Evolutionary conservation across 2,888 invertebrate genomes (phyloP).

Genomic region (Branchipolynoe longqiensis): DNA sequence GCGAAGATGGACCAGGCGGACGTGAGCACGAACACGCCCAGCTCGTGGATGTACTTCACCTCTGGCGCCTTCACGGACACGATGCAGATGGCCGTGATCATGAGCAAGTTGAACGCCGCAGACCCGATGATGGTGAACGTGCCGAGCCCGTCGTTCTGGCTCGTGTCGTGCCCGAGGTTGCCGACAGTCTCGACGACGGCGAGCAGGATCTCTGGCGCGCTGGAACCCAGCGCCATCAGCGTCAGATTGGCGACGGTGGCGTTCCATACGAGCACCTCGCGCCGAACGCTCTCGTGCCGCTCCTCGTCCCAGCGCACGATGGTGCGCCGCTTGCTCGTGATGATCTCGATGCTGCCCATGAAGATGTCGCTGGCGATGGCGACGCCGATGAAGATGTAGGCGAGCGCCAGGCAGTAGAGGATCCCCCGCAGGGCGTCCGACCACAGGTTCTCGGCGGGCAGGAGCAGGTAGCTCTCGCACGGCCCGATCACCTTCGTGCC

Average conservation of each 20-base stretch:
- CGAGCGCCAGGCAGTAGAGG: slow-evolving; percentile 77
- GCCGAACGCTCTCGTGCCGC: slow-evolving; percentile 74
- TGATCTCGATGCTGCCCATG: slow-evolving; percentile 80
- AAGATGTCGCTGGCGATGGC: slow-evolving; percentile 79
- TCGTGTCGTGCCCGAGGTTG: slow-evolving; percentile 67
- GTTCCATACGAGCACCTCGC: slow-evolving; percentile 79
- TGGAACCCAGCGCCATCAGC: slow-evolving; percentile 79
- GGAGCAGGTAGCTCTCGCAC: slow-evolving; percentile 76
- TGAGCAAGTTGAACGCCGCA: slow-evolving; percentile 80
- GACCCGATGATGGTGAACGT: slow-evolving; percentile 80
- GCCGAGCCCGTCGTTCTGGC: slow-evolving; percentile 72
- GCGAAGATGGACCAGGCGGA: slow-evolving; percentile 79
- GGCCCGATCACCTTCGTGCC: slow-evolving; percentile 66
- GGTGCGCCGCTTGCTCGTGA: slow-evolving; percentile 77
- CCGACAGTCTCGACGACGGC: slow-evolving; percentile 73
- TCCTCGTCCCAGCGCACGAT: slow-evolving; percentile 77
- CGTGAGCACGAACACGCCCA: slow-evolving; percentile 78
- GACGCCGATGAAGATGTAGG: slow-evolving; percentile 78
- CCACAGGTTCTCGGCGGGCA: slow-evolving; percentile 80
- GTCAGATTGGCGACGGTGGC: slow-evolving; percentile 81
- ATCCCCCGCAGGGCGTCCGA: slow-evolving; percentile 71
- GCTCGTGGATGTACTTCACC: slow-evolving; percentile 74
- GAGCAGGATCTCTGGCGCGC: slow-evolving; percentile 79
- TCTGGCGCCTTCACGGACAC: slow-evolving; percentile 72
- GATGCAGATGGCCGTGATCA: slow-evolving; percentile 79